phyloP scores from a whole-genome alignment of 2,113 vertebrate genomes.

The Smithornis capensis region DNA sequence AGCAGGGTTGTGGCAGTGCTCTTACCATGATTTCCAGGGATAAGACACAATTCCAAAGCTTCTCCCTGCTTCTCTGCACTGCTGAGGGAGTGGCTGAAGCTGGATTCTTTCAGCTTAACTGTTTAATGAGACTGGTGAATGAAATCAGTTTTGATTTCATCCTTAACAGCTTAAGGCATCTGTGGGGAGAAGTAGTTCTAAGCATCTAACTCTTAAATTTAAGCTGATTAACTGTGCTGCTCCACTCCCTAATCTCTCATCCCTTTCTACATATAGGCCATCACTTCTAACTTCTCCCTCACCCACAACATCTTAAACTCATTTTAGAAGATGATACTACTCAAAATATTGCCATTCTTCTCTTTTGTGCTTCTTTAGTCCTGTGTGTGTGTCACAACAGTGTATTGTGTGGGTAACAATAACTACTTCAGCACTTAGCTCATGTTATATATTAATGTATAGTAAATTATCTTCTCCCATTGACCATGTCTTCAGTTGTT shows the following conservation, averaged over 20 bases:
- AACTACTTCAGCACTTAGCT: neutral
- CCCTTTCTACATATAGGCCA: neutral
- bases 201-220: neutral
- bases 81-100: neutral
- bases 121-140: conserved; percentile 4
- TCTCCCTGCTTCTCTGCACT: neutral
- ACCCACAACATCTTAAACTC: neutral
- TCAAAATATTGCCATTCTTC: neutral
- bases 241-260: neutral
- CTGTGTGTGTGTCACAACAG: neutral
- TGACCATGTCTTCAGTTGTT: neutral
- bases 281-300: neutral
- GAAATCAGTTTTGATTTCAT: conserved; percentile 40
- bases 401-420: neutral
- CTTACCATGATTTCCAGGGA: neutral
- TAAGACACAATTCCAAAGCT: neutral
- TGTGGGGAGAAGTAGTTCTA: conserved; percentile 7
- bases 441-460: neutral
- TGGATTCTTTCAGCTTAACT: neutral
- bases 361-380: neutral
- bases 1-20: neutral
- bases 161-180: conserved; percentile 15
- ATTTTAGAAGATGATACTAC: neutral
- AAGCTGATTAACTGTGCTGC: conserved; percentile 5
- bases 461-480: neutral